These are phyloP conservation scores for Xyrichtys novacula DNA, from an alignment of 2,797 vertebrate species.

Conservation along the genomic window DNA sequence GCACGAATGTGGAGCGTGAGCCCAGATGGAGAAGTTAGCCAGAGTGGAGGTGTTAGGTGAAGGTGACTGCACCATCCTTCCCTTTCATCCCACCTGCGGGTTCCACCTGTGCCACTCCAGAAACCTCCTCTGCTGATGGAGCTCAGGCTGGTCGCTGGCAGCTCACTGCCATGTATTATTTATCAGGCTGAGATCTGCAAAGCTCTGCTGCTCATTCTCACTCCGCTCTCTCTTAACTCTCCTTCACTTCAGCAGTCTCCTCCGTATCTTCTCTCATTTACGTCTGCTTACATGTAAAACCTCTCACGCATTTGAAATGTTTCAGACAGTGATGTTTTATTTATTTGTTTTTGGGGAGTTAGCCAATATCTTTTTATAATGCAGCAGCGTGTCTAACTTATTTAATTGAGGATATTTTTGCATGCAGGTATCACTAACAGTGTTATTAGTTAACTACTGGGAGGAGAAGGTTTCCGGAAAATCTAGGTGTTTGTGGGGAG, in stretches of 20 bases:
- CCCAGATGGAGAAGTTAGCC: slow-evolving; percentile 32
- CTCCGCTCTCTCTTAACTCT: slow-evolving; percentile 32
- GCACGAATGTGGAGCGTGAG: neutral
- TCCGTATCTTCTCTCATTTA: slow-evolving; percentile 28
- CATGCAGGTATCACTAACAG: neutral
- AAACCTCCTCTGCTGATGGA: slow-evolving; percentile 49
- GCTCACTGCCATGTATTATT: slow-evolving; percentile 68
- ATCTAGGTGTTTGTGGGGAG: neutral
- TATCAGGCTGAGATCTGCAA: slow-evolving; percentile 67
- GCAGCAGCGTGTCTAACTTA: neutral
- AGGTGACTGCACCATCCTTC: slow-evolving; percentile 68
- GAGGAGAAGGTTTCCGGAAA: neutral
- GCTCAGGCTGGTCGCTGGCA: slow-evolving; percentile 53
- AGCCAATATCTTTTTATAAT: neutral
- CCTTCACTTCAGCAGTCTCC: slow-evolving; percentile 14
- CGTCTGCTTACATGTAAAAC: slow-evolving; percentile 34
- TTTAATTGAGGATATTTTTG: neutral
- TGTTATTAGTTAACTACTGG: neutral
- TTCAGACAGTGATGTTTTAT: slow-evolving; percentile 33
- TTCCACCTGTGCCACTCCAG: slow-evolving; percentile 65
- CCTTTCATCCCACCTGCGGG: slow-evolving; percentile 67
- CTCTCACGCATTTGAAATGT: slow-evolving; percentile 21
- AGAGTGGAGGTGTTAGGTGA: slow-evolving; percentile 49
- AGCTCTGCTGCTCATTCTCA: slow-evolving; percentile 40
- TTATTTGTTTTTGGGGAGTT: slow-evolving; percentile 1